Base-by-base conservation (phyloP, 1,140 invertebrate species). In the Nylanderia fulva region DNA sequence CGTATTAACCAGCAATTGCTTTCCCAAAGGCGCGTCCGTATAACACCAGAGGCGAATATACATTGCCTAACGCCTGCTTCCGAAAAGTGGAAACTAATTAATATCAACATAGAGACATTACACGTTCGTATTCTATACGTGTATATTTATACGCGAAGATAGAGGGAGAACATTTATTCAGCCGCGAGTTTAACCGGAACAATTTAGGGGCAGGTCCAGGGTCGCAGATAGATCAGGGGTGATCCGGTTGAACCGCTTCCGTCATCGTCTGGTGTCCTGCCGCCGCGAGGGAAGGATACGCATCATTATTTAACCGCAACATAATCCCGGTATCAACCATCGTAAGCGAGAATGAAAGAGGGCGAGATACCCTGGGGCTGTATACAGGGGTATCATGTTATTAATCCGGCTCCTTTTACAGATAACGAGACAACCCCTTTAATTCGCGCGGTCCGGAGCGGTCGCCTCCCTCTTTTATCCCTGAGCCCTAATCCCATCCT, bases 401-500 rank as follows among this genome's bases (percentile, higher is more conserved):
- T 88, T 88, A 88, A 88, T 90, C 85, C 85, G 63, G 36, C 63
- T 36, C 54, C 83, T 75, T 76, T 87, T 63, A 6, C 45, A 36
- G 83, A 88, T 87, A 91, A 90, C 71, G 60, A 83, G 60, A 15
- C 63, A 27, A 68, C 45, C 84, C 77, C 58, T 89, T 86, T 89
- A 89, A 85, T 91, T 88, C 82, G 60, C 79, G 33, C 48, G 64
- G n/a, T 21, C 75, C 13, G 33, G 18, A 5, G 29, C 39, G 42
- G 11, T 36, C 42, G 13, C 18, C 33, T n/a, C 5, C 36, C 27
- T 27, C 54, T 18, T 33, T n/a, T 45, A 29, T 27, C n/a, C 60
- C 39, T 66, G 68, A 69, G 61, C 33, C 63, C 79, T 91, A 91
- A 91, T 91, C 86, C 84, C 77, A 48, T 77, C n/a, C 80, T 88